Conservation (phyloP, 2,113 vertebrate genomes). For the Poecilia latipinna region DNA sequence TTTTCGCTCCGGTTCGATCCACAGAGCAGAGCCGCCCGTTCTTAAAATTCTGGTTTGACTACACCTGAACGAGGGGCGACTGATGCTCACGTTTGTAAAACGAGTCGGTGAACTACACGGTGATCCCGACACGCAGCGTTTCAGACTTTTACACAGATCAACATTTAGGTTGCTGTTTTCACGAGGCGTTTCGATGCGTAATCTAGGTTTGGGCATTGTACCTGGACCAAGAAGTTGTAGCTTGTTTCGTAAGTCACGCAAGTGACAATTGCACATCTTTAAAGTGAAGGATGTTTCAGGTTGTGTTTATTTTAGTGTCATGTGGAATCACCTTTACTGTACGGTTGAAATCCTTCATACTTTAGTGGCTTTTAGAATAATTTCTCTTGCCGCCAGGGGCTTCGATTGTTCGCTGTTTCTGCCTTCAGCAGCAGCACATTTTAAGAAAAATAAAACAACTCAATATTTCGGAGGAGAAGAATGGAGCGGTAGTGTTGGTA, state of each 20-base stretch:
- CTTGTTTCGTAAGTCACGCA: slow-evolving; percentile 13
- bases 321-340: slow-evolving; percentile 9
- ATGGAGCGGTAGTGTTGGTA: slow-evolving; percentile 49
- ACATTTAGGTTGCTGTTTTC: background rate
- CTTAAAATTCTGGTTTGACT: background rate
- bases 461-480: slow-evolving; percentile 33
- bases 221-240: slow-evolving; percentile 21
- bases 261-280: slow-evolving; percentile 6
- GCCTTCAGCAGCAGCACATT: background rate
- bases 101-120: too few relatives aligned
- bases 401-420: background rate
- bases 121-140: too few relatives aligned
- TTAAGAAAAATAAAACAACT: slow-evolving; percentile 2
- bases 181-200: background rate
- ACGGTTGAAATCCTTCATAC: background rate
- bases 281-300: slow-evolving; percentile 29
- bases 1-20: background rate
- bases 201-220: background rate
- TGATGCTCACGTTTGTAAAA: background rate
- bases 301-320: slow-evolving; percentile 74
- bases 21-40: background rate
- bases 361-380: slow-evolving; percentile 9
- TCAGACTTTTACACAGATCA: background rate
- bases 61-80: background rate
- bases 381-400: slow-evolving; percentile 16